phyloP scores from a whole-genome alignment of 1,140 invertebrate genomes.

The Aphaenogaster ashmeadi region DNA sequence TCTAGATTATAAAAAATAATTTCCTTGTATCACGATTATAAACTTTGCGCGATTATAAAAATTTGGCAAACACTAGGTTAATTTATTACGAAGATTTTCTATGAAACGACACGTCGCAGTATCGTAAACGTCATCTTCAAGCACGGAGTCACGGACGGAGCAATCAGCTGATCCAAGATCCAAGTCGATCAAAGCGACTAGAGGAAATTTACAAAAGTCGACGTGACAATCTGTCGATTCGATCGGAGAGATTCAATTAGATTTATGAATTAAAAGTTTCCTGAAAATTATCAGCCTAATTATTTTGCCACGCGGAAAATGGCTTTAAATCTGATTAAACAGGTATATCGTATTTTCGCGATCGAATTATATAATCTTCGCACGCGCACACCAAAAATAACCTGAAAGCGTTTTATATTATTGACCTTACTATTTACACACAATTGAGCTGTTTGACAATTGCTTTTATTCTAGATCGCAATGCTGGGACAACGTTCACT shows the following conservation, averaged over 20 bases:
- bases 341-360: slow-evolving; percentile 58
- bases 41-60: slow-evolving; percentile 28
- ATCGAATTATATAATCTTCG: background rate
- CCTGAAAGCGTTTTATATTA: slow-evolving; percentile 11
- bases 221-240: background rate
- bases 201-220: background rate
- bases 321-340: slow-evolving; percentile 68
- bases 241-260: background rate
- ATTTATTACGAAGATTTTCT: slow-evolving; percentile 9
- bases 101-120: slow-evolving; percentile 21
- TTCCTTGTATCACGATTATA: background rate
- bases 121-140: slow-evolving; percentile 18
- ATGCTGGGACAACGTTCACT: background rate
- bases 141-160: background rate
- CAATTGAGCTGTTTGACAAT: slow-evolving; percentile 19
- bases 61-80: slow-evolving; percentile 27
- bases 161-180: slow-evolving; percentile 35
- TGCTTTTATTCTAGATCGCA: slow-evolving; percentile 44
- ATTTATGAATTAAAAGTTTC: slow-evolving; percentile 39
- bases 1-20: slow-evolving; percentile 32
- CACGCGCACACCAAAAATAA: background rate
- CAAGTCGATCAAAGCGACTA: too few relatives aligned
- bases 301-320: slow-evolving; percentile 50
- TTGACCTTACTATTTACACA: slow-evolving; percentile 5
- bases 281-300: background rate